These are phyloP conservation scores for Heterotis niloticus DNA, from an alignment of 2,113 vertebrate species.

Conservation along the genomic window DNA sequence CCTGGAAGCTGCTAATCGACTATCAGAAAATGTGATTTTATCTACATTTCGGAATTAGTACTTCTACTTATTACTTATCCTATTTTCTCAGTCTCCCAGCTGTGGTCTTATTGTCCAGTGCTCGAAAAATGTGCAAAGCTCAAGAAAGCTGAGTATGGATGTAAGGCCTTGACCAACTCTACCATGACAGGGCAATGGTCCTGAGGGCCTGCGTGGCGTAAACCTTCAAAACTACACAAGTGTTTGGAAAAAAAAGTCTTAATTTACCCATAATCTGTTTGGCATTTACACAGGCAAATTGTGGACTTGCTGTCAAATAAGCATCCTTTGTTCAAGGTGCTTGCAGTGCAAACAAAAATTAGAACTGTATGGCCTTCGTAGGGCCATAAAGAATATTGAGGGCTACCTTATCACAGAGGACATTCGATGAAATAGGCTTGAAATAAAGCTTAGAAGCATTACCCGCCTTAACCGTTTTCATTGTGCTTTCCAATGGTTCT, in stretches of 20 bases:
- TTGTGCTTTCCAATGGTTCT: background rate
- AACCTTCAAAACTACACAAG: too few species aligned
- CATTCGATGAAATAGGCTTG: constrained; percentile 10
- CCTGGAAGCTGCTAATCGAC: too few species aligned
- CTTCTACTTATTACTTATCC: too few species aligned
- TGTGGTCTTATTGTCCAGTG: too few species aligned
- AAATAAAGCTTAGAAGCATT: constrained; percentile 14
- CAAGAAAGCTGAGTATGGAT: too few species aligned
- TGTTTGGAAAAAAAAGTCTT: background rate
- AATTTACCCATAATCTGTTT: background rate
- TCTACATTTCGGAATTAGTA: too few species aligned
- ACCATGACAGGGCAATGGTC: too few species aligned
- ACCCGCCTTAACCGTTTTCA: constrained; percentile 1
- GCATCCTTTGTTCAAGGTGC: constrained; percentile 4
- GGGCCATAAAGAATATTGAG: constrained; percentile 14
- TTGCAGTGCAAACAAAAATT: background rate
- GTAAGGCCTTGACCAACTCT: too few species aligned
- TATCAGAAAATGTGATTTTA: too few species aligned
- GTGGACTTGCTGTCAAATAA: background rate
- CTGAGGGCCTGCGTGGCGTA: too few species aligned
- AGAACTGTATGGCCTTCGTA: background rate
- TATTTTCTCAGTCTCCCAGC: too few species aligned
- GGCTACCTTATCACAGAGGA: background rate
- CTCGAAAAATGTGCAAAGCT: too few species aligned
- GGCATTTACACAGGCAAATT: background rate